Evolutionary conservation across 1,140 invertebrate species (phyloP), one percentile per base, ranked within the genome.

Genomic region (Sycophaga agraensis): DNA sequence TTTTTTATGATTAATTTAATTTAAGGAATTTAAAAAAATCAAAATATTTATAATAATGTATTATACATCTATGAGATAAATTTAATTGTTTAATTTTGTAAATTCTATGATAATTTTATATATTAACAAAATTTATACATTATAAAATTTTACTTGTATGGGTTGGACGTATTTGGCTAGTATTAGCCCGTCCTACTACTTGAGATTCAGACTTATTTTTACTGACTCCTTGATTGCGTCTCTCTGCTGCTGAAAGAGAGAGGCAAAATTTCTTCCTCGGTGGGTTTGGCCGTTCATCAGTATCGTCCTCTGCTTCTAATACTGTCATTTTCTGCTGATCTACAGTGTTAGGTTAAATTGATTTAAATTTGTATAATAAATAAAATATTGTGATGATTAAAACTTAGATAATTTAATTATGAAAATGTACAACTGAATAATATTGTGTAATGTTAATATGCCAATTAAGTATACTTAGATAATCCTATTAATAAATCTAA

Each of bases 311-410:
- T 75, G 75, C 74, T 73, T 78, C 78, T 80, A 82, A 76, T 74
- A 82, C 75, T 80, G 80, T 82, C 80, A 82, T 82, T 78, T 82
- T 82, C 74, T 75, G 69, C 67, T 72, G 73, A 81, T 75, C 79
- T 82, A 58, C 56, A 75, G 76, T 31, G 11, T 31, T 6, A 31
- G 11, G 11, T 6, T 6, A 31, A 31, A 31, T 31, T 6, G 5
- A 6, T 31, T 31, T 6, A 31, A 31, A 31, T 6, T 11, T 6
- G 5, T 11, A 31, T 6, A 31, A 11, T n/a, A n/a, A n/a, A n/a
- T n/a, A n/a, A n/a, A n/a, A n/a, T n/a, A n/a, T n/a, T n/a, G n/a
- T n/a, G n/a, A n/a, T n/a, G n/a, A n/a, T n/a, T n/a, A n/a, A n/a
- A n/a, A n/a, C n/a, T n/a, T n/a, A n/a, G n/a, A n/a, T n/a, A n/a